phyloP scores from a whole-genome alignment of 2,888 invertebrate genomes.

The Halictus ligatus region DNA sequence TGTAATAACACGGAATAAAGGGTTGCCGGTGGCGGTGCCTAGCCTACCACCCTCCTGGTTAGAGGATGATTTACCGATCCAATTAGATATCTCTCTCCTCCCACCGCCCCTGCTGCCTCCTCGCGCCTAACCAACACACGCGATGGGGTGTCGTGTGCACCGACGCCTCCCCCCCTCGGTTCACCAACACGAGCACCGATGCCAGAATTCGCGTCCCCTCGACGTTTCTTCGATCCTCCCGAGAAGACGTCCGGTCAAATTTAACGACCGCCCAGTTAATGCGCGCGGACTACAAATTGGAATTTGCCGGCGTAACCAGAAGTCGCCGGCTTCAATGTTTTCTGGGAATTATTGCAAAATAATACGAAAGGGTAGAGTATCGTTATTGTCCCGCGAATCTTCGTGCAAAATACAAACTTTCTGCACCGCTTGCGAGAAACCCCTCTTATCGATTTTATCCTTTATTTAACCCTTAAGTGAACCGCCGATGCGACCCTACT shows the following conservation, averaged over 20 bases:
- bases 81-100: constrained; percentile 81
- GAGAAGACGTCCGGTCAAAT: constrained; percentile 84
- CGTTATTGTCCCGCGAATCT: background rate
- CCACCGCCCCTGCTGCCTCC: constrained; percentile 23
- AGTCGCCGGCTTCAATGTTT: constrained; percentile 23
- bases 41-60: constrained; percentile 80
- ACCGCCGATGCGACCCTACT: too few species aligned
- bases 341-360: background rate
- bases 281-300: constrained; percentile 65
- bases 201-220: constrained; percentile 48
- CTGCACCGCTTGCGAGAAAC: background rate
- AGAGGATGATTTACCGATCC: constrained; percentile 85
- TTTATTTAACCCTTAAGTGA: too few species aligned
- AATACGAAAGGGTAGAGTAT: background rate
- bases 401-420: background rate
- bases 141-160: constrained; percentile 16
- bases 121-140: constrained; percentile 20
- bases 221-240: constrained; percentile 62
- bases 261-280: constrained; percentile 84
- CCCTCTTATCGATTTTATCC: background rate
- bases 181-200: constrained; percentile 20
- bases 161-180: background rate
- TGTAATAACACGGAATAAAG: constrained; percentile 84
- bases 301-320: constrained; percentile 29
- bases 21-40: constrained; percentile 81